Conservation (phyloP, 2,797 vertebrate genomes). For the Myotis daubentonii region DNA sequence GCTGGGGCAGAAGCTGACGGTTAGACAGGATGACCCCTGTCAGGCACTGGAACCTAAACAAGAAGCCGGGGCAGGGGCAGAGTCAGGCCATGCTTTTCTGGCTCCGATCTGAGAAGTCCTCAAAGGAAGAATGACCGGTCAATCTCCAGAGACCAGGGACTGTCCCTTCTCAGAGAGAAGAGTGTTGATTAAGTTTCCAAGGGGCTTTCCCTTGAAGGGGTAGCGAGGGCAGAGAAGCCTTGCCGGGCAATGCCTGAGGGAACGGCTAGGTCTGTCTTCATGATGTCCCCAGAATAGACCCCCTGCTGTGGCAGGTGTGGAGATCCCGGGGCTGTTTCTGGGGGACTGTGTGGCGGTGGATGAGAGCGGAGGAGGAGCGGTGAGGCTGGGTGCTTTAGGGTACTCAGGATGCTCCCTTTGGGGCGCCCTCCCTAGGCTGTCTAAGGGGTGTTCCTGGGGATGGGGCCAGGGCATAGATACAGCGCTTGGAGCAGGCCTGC, state of each 20-base stretch:
- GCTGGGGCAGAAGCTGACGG: not conserved
- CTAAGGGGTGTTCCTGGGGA: not conserved
- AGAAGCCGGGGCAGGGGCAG: not conserved
- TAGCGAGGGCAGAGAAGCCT: not conserved
- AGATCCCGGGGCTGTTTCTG: not conserved
- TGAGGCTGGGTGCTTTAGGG: not conserved
- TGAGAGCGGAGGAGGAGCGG: not conserved
- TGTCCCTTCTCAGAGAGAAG: slow-evolving; percentile 41
- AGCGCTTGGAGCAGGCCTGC: not conserved
- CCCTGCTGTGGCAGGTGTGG: not conserved
- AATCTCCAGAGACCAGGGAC: slow-evolving; percentile 57
- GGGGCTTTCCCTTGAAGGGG: slow-evolving; percentile 13
- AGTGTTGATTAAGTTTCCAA: not conserved
- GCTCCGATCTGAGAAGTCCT: not conserved
- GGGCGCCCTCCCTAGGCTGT: not conserved
- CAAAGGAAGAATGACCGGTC: not conserved
- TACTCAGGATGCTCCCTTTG: not conserved
- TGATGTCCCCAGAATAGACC: not conserved
- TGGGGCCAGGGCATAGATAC: not conserved
- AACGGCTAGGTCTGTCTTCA: not conserved
- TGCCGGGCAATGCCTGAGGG: too few relatives aligned
- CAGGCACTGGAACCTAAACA: not conserved
- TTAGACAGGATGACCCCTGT: not conserved
- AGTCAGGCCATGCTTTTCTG: not conserved
- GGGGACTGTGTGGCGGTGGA: not conserved